Evolutionary conservation across 92 coral and sea anemone genomes (phyloP).

Genomic region (Plumapathes pennacea): DNA sequence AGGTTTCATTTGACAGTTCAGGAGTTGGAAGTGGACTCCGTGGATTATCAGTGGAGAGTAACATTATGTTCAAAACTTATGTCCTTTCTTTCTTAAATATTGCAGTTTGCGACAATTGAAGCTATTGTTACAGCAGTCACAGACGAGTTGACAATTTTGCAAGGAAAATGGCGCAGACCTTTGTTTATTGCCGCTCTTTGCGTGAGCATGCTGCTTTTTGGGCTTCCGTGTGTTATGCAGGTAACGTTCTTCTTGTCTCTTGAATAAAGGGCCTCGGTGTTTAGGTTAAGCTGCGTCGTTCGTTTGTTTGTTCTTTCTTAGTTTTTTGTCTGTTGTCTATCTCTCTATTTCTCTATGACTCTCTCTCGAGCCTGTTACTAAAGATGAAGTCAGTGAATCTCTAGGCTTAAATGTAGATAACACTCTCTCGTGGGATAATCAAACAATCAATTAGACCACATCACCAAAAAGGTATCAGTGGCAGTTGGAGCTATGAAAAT

Average conservation of each 20-base stretch:
- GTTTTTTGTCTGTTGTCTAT: background rate
- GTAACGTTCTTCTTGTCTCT: constrained; percentile 29
- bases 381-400: too few species aligned
- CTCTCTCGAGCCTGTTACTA: too few species aligned
- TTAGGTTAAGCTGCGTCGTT: background rate
- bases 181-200: constrained; percentile 57
- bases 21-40: too few species aligned
- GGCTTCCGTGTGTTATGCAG: constrained; percentile 51
- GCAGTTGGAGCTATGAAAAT: too few species aligned
- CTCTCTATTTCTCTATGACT: too few species aligned
- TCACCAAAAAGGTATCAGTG: too few species aligned
- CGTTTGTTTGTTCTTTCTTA: background rate
- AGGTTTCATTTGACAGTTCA: too few species aligned
- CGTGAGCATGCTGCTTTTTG: constrained; percentile 40
- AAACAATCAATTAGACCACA: background rate
- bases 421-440: background rate
- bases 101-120: constrained; percentile 75
- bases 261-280: background rate
- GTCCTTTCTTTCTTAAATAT: background rate
- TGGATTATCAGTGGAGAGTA: too few species aligned
- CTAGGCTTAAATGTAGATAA: too few species aligned
- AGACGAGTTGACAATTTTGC: constrained; percentile 56
- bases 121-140: constrained; percentile 71
- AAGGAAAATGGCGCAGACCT: constrained; percentile 46
- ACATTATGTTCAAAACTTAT: too few species aligned